Conservation (phyloP, 1,140 invertebrate species). For the Neuroterus valhalla region DNA sequence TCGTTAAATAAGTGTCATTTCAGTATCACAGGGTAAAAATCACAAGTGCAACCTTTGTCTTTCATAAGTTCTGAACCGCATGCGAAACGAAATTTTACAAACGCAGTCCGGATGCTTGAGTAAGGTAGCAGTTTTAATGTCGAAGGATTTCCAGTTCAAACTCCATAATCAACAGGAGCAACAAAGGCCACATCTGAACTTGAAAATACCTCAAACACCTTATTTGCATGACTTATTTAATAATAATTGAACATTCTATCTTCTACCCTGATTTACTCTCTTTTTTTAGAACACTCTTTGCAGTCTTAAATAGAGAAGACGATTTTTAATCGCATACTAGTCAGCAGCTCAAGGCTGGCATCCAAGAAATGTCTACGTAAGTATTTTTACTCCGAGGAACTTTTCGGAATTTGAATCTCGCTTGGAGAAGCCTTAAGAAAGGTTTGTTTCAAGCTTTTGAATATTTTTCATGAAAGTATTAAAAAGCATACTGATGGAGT, state of each 20-base stretch:
- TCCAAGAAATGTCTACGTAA: too few species aligned
- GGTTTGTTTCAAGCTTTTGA: background rate
- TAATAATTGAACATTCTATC: constrained; percentile 18
- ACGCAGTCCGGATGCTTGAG: background rate
- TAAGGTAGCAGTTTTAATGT: constrained; percentile 14
- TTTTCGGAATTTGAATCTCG: background rate
- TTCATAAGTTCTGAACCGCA: constrained; percentile 6
- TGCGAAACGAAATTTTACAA: background rate
- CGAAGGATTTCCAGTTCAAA: constrained; percentile 12
- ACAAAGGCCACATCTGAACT: background rate
- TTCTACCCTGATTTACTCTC: constrained; percentile 17
- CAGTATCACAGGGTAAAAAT: constrained; percentile 28
- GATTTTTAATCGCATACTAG: background rate
- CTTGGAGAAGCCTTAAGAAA: background rate
- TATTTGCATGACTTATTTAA: constrained; percentile 19
- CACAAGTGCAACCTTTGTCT: constrained; percentile 1
- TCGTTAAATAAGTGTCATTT: constrained; percentile 16
- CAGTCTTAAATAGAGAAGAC: background rate
- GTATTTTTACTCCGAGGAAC: too few species aligned
- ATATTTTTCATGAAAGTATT: background rate
- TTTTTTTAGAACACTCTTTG: background rate
- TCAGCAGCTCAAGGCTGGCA: background rate
- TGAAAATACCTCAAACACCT: constrained; percentile 34
- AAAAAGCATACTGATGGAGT: background rate
- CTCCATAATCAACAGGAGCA: background rate